Conservation (phyloP, 2,113 vertebrate species). For the Regulus satrapa region DNA sequence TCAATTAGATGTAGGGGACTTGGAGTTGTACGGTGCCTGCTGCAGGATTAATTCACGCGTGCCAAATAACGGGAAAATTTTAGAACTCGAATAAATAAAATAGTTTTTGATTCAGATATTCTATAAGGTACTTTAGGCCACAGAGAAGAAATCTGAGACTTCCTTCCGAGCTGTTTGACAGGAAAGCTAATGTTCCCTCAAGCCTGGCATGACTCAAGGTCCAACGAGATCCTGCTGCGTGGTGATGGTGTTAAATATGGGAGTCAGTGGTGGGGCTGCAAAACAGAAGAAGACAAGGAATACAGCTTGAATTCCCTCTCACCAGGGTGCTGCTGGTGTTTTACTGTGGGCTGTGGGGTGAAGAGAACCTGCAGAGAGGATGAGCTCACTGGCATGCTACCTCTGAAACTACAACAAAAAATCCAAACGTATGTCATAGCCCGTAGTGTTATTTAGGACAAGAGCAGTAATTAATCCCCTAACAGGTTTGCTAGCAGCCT, state of each 20-base stretch:
- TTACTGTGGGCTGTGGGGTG: not conserved
- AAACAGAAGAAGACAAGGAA: not conserved
- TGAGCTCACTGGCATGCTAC: not conserved
- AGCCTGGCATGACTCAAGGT: not conserved
- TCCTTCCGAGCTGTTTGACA: not conserved
- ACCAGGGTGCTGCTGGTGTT: not conserved
- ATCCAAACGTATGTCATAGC: not conserved
- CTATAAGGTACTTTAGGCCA: not conserved
- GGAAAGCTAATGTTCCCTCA: not conserved
- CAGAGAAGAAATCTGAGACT: not conserved
- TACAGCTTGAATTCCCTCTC: not conserved
- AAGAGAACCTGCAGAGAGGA: not conserved
- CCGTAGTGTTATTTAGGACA: not conserved
- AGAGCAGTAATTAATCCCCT: not conserved
- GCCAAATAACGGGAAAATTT: not conserved
- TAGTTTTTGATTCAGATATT: not conserved
- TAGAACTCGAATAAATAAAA: not conserved
- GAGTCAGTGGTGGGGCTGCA: not conserved
- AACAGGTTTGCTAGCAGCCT: not conserved
- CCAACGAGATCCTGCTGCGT: fast-evolving
- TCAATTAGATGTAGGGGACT: not conserved
- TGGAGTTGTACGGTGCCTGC: not conserved
- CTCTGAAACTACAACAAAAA: not conserved
- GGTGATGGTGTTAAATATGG: not conserved
- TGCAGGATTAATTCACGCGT: not conserved